Evolutionary conservation across 2,888 invertebrate genomes (phyloP).

Genomic region (Bombylius major): DNA sequence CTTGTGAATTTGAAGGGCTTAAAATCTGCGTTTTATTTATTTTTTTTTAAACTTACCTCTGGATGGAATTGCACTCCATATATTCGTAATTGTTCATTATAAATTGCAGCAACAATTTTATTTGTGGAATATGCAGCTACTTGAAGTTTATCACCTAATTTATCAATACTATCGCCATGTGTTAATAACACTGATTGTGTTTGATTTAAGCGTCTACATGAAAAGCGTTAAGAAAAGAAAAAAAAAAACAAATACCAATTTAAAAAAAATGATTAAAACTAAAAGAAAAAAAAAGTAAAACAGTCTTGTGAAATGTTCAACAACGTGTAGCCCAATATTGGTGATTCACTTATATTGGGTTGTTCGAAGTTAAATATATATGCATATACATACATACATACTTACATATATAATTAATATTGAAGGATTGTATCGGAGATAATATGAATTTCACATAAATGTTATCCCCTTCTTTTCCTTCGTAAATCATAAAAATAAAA

Average conservation of each 20-base stretch:
- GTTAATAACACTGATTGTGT: constrained; percentile 85
- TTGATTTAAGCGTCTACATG: constrained; percentile 68
- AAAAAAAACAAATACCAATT: not conserved
- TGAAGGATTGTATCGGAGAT: constrained; percentile 34
- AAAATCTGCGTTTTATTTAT: not conserved
- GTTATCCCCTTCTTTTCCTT: constrained; percentile 28
- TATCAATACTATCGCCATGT: constrained; percentile 93
- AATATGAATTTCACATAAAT: constrained; percentile 16
- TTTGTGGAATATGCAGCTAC: constrained; percentile 70
- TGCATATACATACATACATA: too few species aligned
- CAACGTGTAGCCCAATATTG: constrained; percentile 32
- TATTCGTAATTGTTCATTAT: constrained; percentile 76
- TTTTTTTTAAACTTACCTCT: constrained; percentile 46
- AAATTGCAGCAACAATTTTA: constrained; percentile 76
- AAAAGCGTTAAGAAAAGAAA: constrained; percentile 6
- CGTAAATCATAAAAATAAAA: constrained; percentile 1
- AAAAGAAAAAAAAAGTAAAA: not conserved
- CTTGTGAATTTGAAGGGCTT: not conserved
- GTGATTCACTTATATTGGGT: constrained; percentile 19
- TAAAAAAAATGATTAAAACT: not conserved
- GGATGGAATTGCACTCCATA: constrained; percentile 99
- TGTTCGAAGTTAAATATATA: constrained; percentile 26
- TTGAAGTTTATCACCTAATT: constrained; percentile 79
- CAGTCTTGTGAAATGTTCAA: constrained; percentile 20
- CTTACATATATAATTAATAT: constrained; percentile 19